These are phyloP conservation scores for Coendou prehensilis DNA, from an alignment of 2,797 vertebrate genomes.

Conservation along the genomic window DNA sequence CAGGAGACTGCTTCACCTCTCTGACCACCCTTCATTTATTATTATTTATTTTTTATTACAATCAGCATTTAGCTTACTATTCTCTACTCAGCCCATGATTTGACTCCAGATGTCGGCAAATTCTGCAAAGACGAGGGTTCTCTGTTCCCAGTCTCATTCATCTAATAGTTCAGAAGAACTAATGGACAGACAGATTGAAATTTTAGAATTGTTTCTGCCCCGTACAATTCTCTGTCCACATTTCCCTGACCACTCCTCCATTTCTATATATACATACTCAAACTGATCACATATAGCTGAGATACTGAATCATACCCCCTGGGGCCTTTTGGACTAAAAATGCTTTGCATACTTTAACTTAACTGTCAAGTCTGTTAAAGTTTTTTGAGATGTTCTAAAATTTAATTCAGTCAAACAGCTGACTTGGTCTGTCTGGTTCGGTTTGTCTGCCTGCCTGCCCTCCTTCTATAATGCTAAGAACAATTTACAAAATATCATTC, in stretches of 20 bases:
- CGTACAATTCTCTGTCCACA: not conserved
- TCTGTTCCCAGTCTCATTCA: not conserved
- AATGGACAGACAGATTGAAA: not conserved
- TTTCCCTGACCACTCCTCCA: not conserved
- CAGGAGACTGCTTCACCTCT: not conserved
- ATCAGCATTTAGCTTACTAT: not conserved
- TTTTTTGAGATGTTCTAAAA: conserved; percentile 23
- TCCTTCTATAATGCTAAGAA: conserved; percentile 15
- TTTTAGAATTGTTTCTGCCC: not conserved
- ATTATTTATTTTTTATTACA: not conserved
- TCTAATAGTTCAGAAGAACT: not conserved
- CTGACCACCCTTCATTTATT: not conserved
- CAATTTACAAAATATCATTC: conserved; percentile 21
- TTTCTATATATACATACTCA: not conserved
- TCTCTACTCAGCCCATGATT: not conserved
- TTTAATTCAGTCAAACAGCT: conserved; percentile 23
- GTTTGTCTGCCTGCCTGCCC: not conserved
- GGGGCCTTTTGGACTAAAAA: not conserved
- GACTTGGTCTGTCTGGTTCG: not conserved
- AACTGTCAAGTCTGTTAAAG: not conserved
- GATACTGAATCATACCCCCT: not conserved
- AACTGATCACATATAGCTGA: not conserved
- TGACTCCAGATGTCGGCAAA: not conserved
- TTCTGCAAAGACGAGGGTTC: not conserved
- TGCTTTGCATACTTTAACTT: conserved; percentile 42